Base-by-base conservation (phyloP, 2,888 invertebrate genomes). In the Gisinianus flammeolus region DNA sequence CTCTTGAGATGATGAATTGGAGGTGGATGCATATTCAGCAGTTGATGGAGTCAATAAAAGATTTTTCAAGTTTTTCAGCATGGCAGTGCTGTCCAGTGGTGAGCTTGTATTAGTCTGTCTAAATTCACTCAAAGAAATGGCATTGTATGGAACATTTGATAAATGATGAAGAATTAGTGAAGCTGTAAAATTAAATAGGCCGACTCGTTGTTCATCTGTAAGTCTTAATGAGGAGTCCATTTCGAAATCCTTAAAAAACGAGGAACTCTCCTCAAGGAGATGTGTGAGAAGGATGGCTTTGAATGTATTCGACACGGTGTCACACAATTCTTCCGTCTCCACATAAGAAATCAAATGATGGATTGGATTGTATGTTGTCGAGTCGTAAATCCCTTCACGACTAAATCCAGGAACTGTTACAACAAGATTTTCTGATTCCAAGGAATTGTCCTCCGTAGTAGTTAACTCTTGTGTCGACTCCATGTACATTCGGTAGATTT, bases 101-200 rank as follows among this genome's bases (percentile, higher is more conserved):
- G n/a, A n/a, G n/a, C n/a, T n/a, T 22, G 71, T 70, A 35, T 77
- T 80, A 54, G 70, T 78, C 3, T 52, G 28, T 16, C 71, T 77
- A 3, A 84, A 74, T 69, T 83, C 81, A 58, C 80, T 83, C 19
- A 84, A 64, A 0, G 84, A 83, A 16, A 84, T 82, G 5, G 82
- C 83, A 70, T 84, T 84, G 70, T 80, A 84, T 3, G 83, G 83
- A 66, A 84, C 82, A 66, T 74, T 81, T 67, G 83, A 79, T 77
- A 83, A 81, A 44, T 83, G 83, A 28, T 80, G 76, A 2, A 84
- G 72, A 1, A 83, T 31, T 10, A 82, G 44, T 10, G 81, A 77
- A 0, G 82, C 75, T 6, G 81, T 71, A 62, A 83, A 84, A 52
- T 80, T 75, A 52, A 80, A 28, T 5, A 77, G 54, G 2, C 26